phyloP scores from a whole-genome alignment of 2,113 vertebrate species.

The Phalacrocorax brasilianus region DNA sequence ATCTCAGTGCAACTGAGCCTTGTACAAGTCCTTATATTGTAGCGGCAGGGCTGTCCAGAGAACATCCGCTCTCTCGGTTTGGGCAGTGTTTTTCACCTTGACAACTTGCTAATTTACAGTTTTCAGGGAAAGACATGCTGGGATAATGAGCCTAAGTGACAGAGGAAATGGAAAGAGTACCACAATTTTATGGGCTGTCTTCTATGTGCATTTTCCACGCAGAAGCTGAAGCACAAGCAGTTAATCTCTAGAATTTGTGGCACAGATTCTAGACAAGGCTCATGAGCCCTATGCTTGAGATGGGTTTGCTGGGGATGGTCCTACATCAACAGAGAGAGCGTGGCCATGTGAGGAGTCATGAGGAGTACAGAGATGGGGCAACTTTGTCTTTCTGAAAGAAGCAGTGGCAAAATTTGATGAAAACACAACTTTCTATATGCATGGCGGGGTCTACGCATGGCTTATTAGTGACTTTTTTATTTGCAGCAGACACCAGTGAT shows the following conservation, averaged over 20 bases:
- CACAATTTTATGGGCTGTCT: accelerated
- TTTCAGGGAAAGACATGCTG: not conserved
- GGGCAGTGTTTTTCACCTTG: not conserved
- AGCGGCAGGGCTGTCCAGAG: not conserved
- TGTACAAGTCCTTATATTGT: not conserved
- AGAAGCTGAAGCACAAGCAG: not conserved
- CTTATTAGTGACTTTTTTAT: not conserved
- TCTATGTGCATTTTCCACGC: not conserved
- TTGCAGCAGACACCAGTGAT: not conserved
- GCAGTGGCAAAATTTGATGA: not conserved
- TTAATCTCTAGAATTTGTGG: not conserved
- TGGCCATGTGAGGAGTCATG: accelerated
- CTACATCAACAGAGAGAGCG: not conserved
- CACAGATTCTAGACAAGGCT: not conserved
- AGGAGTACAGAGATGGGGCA: not conserved
- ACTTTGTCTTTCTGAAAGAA: not conserved
- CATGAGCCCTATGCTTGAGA: accelerated
- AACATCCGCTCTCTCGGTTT: not conserved
- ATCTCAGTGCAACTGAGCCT: not conserved
- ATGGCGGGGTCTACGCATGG: not conserved
- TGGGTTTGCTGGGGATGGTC: not conserved
- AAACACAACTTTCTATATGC: not conserved
- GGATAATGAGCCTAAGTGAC: not conserved
- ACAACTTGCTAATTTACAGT: not conserved
- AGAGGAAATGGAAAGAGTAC: not conserved